Base-by-base conservation (phyloP, 2,888 invertebrate species). In the Heliconius erato region DNA sequence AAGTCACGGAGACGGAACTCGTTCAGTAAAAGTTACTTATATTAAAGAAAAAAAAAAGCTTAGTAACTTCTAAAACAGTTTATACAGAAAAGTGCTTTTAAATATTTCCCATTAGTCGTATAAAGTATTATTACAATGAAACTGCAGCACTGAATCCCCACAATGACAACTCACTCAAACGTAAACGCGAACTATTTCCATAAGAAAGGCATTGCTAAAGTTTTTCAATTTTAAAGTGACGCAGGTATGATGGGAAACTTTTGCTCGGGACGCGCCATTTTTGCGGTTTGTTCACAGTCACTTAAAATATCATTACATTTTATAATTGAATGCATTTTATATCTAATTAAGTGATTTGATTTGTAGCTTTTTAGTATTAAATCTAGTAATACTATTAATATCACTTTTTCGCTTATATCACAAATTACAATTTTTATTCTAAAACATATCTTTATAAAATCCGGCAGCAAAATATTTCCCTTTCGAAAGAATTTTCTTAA, bases 161-260 rank as follows among this genome's bases (percentile, higher is more conserved):
- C 95, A 94, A 94, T 94, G 94, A 95, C 94, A 93, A 95, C 93
- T 94, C 94, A 94, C 92, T 94, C 94, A 94, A 93, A 94, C 91
- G 93, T 93, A 93, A 95, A 94, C 93, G 93, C 91, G 90, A 95
- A 94, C 94, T 94, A 95, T 94, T 95, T 95, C 94, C 94, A 94
- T 95, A 93, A 94, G 94, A 94, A 94, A 95, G 93, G 94, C 95
- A 95, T 95, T 93, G 94, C 92, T 86, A 95, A 95, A 95, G 94
- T 95, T 95, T 95, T 95, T 95, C 95, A 95, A 95, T 95, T 95
- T 95, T 95, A 94, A 94, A 95, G 94, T 94, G 95, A 95, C 94
- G 94, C 95, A 95, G 95, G 95, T 95, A 95, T 95, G 95, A 95
- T 94, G 92, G 90, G 91, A 92, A 95, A 95, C 91, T 94, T 94